These are phyloP conservation scores for Eledone cirrhosa DNA, from an alignment of 2,888 invertebrate species.

Conservation along the genomic window DNA sequence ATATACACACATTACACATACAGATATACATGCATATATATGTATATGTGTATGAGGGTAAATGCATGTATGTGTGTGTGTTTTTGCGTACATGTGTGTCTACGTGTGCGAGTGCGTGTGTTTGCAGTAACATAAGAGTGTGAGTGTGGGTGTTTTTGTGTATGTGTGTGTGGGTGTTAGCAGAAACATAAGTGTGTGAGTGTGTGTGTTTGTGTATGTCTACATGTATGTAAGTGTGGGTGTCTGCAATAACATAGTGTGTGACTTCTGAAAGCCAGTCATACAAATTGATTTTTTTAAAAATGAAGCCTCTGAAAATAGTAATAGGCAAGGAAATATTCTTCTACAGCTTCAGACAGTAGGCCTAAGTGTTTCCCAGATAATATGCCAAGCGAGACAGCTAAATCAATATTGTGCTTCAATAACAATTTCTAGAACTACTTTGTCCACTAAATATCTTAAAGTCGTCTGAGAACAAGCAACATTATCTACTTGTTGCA, in stretches of 20 bases:
- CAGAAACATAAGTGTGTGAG: too few relatives aligned
- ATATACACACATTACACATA: too few relatives aligned
- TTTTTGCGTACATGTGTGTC: too few relatives aligned
- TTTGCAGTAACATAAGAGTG: too few relatives aligned
- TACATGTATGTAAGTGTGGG: not conserved
- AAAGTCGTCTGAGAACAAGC: constrained; percentile 3
- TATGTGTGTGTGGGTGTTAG: too few relatives aligned
- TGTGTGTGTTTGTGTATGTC: too few relatives aligned
- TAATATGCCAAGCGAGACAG: constrained; percentile 9
- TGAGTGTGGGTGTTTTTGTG: too few relatives aligned
- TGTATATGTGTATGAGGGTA: too few relatives aligned
- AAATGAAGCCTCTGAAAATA: constrained; percentile 12
- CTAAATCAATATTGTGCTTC: constrained; percentile 20
- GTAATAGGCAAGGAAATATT: constrained; percentile 21
- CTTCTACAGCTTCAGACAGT: constrained; percentile 12
- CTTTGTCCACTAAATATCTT: constrained; percentile 28
- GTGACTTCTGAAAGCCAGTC: not conserved
- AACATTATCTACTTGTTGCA: too few relatives aligned
- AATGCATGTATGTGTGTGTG: too few relatives aligned
- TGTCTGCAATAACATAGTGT: not conserved
- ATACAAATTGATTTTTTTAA: constrained; percentile 15
- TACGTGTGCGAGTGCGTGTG: too few relatives aligned
- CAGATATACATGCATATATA: too few relatives aligned
- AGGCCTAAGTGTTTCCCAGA: not conserved
- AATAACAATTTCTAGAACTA: constrained; percentile 15